Percentiles rank a stretch among this genome's conserved stretches.
These are phyloP conservation scores for Meloe dianella DNA, from an alignment of 2,888 invertebrate species.

Conservation along the genomic window DNA sequence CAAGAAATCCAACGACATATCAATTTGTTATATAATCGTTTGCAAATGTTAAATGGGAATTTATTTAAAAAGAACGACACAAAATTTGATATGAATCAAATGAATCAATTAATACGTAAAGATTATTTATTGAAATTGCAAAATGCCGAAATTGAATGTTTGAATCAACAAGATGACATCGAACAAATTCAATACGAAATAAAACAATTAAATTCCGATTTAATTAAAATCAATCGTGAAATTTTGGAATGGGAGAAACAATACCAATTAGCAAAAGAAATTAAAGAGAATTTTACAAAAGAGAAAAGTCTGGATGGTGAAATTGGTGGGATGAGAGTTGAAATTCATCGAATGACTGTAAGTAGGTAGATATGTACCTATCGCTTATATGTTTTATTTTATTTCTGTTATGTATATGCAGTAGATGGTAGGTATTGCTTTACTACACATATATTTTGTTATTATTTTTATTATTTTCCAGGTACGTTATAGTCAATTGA, in stretches of 20 bases:
- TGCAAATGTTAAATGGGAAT: conserved; percentile 66
- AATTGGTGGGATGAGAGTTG: conserved; percentile 75
- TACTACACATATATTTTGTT: no score
- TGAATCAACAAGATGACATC: conserved; percentile 73
- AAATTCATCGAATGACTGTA: conserved; percentile 86
- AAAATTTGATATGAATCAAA: conserved; percentile 63
- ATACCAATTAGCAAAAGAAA: conserved; percentile 73
- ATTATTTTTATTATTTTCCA: conserved; percentile 27
- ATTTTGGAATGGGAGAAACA: conserved; percentile 83
- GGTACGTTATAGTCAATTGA: conserved; percentile 61
- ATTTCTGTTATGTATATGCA: no score
- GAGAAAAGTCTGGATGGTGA: conserved; percentile 73
- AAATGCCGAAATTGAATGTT: conserved; percentile 71
- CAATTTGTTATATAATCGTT: conserved; percentile 66
- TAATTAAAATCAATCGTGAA: conserved; percentile 70
- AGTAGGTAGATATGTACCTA: no score
- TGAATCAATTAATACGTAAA: conserved; percentile 63
- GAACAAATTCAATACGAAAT: conserved; percentile 72
- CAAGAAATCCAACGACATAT: conserved; percentile 66
- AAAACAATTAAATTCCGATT: conserved; percentile 66
- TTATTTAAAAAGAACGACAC: conserved; percentile 64
- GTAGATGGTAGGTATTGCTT: no score
- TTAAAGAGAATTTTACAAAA: conserved; percentile 70
- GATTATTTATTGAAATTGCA: conserved; percentile 63
- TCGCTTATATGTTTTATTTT: no score